Evolutionary conservation across 2,113 vertebrate species (phyloP).

Genomic region (Tringa solitaria): DNA sequence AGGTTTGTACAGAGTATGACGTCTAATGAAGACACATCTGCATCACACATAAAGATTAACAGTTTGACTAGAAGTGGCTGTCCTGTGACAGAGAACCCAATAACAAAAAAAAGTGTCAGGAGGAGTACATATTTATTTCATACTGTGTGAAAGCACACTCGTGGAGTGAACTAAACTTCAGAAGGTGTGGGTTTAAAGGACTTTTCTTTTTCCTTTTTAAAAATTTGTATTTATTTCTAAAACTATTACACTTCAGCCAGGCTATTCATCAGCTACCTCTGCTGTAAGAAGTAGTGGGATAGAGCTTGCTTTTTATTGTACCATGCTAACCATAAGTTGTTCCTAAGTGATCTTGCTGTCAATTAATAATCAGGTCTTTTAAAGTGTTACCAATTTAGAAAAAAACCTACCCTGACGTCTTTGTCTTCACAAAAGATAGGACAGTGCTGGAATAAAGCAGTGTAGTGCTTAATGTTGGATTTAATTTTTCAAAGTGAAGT

Average conservation of each 20-base stretch:
- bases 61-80: neutral
- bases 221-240: neutral
- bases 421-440: neutral
- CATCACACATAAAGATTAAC: neutral
- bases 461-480: neutral
- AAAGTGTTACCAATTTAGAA: neutral
- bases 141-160: neutral
- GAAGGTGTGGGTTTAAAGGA: neutral
- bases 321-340: neutral
- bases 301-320: neutral
- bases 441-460: neutral
- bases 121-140: neutral
- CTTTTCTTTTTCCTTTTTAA: neutral
- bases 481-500: neutral
- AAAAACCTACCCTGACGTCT: neutral
- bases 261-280: neutral
- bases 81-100: neutral
- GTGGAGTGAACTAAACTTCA: neutral
- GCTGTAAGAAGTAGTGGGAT: neutral
- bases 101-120: neutral
- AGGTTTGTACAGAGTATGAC: neutral
- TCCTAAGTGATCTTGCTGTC: neutral
- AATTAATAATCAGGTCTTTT: neutral
- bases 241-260: neutral
- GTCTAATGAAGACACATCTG: neutral